Evolutionary conservation across 1,140 invertebrate species (phyloP).

Genomic region (honey bee (Apis mellifera)): Amel_HAv3.1 CM009936.2:11401001-11401500

Average conservation of each 20-base stretch:
- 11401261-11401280: background rate
- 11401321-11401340: too few relatives aligned
- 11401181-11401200: background rate
- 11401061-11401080: slow-evolving; percentile 27
- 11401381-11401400: too few relatives aligned
- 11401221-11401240: background rate
- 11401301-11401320: background rate
- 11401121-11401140: background rate
- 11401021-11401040: background rate
- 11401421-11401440: background rate
- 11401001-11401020: background rate
- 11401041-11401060: slow-evolving; percentile 13
- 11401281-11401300: background rate
- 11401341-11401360: too few relatives aligned
- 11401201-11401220: background rate
- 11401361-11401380: too few relatives aligned
- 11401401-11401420: too few relatives aligned
- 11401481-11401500: too few relatives aligned
- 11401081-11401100: slow-evolving; percentile 1
- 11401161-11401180: slow-evolving; percentile 14
- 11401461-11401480: too few relatives aligned
- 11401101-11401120: background rate
- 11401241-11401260: background rate
- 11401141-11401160: background rate
- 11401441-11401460: too few relatives aligned